Evolutionary conservation across 2,113 vertebrate genomes (phyloP).

Genomic region (Salvelinus namaycush): DNA sequence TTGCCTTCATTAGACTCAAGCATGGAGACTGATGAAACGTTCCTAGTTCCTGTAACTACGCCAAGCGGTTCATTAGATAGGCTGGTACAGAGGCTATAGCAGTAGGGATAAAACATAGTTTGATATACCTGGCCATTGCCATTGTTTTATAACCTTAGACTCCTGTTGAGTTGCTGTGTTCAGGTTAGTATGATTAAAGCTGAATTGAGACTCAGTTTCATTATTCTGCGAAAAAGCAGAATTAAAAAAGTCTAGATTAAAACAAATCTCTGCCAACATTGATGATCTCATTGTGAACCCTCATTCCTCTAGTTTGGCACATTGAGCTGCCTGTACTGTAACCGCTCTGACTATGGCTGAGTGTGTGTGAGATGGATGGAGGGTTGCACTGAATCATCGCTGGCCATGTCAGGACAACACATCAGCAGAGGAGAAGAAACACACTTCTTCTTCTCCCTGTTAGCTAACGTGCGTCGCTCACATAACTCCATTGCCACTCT

Average conservation of each 20-base stretch:
- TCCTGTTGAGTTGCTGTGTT: too few relatives aligned
- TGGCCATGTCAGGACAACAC: constrained; percentile 25
- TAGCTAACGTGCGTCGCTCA: not conserved
- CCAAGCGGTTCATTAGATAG: too few relatives aligned
- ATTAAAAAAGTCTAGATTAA: not conserved
- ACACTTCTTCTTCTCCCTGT: constrained; percentile 5
- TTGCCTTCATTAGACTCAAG: constrained; percentile 54
- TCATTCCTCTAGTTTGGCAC: not conserved
- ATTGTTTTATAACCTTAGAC: too few relatives aligned
- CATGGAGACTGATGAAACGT: constrained; percentile 7
- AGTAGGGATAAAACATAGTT: too few relatives aligned
- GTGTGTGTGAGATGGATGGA: constrained; percentile 18
- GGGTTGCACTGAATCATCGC: constrained; percentile 11
- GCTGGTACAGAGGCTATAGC: too few relatives aligned
- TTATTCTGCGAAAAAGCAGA: not conserved
- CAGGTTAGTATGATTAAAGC: not conserved
- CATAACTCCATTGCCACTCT: constrained; percentile 2
- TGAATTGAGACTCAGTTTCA: not conserved
- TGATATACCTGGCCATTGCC: too few relatives aligned
- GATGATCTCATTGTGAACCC: constrained; percentile 10
- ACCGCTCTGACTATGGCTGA: not conserved
- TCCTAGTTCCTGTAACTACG: not conserved
- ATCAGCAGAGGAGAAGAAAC: constrained; percentile 18
- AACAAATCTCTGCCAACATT: not conserved
- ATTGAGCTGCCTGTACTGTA: not conserved